Percentiles rank a stretch among this genome's conserved stretches.
Evolutionary conservation across 2,113 vertebrate genomes (phyloP).

Genomic region (Procavia capensis): DNA sequence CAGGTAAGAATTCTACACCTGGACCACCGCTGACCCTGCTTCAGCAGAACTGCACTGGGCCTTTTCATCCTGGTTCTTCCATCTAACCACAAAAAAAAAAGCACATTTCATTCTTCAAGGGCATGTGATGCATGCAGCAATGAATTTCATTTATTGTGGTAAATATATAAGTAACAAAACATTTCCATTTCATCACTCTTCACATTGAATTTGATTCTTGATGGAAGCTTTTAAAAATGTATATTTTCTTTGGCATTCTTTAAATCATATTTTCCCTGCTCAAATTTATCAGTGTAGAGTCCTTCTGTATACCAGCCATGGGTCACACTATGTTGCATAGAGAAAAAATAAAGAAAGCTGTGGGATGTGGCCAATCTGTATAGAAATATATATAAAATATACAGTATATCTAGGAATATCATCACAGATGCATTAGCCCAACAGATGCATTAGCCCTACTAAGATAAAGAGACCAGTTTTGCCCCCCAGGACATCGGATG

Average conservation of each 20-base stretch:
- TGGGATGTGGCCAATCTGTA: not conserved
- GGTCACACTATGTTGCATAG: not conserved
- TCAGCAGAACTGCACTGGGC: not conserved
- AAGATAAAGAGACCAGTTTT: not conserved
- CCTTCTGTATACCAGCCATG: not conserved
- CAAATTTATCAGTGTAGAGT: not conserved
- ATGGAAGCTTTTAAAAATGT: not conserved
- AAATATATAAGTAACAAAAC: too few relatives aligned
- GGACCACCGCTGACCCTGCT: too few relatives aligned
- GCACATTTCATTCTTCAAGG: not conserved
- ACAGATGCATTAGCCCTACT: not conserved
- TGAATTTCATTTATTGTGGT: too few relatives aligned
- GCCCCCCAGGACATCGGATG: not conserved
- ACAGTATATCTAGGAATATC: not conserved
- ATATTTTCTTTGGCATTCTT: not conserved
- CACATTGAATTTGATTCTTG: not conserved
- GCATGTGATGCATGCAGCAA: not conserved
- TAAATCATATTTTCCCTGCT: not conserved
- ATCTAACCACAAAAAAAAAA: not conserved
- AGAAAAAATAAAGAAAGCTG: not conserved
- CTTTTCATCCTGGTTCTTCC: not conserved
- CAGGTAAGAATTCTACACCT: too few relatives aligned
- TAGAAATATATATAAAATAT: not conserved
- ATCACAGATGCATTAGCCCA: not conserved
- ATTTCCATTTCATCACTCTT: too few relatives aligned